A percentile compares a stretch with the other conserved stretches of the same genome.
Evolutionary conservation across 2,797 vertebrate species (phyloP).

Genomic region (Pantherophis vulpinus): DNA sequence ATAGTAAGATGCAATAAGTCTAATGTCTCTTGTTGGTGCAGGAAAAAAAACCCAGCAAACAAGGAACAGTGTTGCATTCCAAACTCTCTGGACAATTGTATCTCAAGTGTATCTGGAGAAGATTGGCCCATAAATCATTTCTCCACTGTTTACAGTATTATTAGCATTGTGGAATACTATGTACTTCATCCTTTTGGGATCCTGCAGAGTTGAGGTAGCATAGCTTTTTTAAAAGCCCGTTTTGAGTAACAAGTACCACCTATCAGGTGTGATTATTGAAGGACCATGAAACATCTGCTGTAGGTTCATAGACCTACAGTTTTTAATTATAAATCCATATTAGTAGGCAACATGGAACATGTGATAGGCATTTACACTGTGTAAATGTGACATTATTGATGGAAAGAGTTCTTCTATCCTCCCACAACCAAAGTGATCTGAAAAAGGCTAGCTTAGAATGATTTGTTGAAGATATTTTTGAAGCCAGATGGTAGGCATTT

Average conservation of each 20-base stretch:
- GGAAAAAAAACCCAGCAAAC: background rate
- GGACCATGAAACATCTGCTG: background rate
- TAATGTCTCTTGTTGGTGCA: background rate
- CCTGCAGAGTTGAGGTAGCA: background rate
- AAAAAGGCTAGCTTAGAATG: background rate
- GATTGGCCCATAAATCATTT: background rate
- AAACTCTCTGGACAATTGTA: background rate
- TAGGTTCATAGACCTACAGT: background rate
- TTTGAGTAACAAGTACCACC: background rate
- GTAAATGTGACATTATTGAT: background rate
- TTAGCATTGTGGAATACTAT: background rate
- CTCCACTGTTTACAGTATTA: background rate
- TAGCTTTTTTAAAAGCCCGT: background rate
- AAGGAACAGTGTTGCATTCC: background rate
- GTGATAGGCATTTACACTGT: background rate
- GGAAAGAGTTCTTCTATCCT: background rate
- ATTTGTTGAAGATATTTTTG: background rate
- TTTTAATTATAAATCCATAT: background rate
- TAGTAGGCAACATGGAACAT: background rate
- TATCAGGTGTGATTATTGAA: background rate
- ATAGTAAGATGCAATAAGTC: background rate
- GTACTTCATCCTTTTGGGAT: background rate
- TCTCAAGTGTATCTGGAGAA: background rate
- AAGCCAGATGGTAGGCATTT: background rate
- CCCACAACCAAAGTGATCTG: background rate